These are phyloP conservation scores for Dolichallabes microphthalmus DNA, from an alignment of 2,113 vertebrate species.

Conservation along the genomic window DNA sequence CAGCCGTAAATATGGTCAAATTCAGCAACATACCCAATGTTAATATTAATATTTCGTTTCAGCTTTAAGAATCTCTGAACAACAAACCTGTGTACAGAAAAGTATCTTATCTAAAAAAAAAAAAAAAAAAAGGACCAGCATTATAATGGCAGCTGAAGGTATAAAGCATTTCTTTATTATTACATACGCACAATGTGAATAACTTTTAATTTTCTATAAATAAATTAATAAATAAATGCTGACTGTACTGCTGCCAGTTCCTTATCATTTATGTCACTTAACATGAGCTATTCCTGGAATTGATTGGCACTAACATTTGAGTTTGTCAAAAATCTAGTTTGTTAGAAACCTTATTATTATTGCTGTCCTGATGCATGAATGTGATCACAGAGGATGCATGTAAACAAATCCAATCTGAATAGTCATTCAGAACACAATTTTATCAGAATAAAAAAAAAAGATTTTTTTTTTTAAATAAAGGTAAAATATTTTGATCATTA, in stretches of 20 bases:
- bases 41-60: too few relatives aligned
- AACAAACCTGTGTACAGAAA: too few relatives aligned
- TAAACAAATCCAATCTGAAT: not conserved
- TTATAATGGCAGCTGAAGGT: not conserved
- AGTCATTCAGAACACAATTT: not conserved
- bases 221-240: not conserved
- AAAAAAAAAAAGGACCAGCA: too few relatives aligned
- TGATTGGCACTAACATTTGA: not conserved
- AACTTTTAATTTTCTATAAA: not conserved
- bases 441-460: not conserved
- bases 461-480: not conserved
- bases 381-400: not conserved
- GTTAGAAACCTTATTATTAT: not conserved
- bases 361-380: not conserved
- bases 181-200: not conserved
- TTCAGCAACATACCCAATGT: too few relatives aligned
- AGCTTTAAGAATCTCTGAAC: too few relatives aligned
- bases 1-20: too few relatives aligned
- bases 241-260: not conserved
- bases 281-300: not conserved
- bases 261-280: not conserved
- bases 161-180: not conserved
- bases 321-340: not conserved
- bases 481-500: not conserved
- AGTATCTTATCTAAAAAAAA: too few relatives aligned